Conservation (phyloP, 2,888 invertebrate species). For the Amaurobius ferox region DNA sequence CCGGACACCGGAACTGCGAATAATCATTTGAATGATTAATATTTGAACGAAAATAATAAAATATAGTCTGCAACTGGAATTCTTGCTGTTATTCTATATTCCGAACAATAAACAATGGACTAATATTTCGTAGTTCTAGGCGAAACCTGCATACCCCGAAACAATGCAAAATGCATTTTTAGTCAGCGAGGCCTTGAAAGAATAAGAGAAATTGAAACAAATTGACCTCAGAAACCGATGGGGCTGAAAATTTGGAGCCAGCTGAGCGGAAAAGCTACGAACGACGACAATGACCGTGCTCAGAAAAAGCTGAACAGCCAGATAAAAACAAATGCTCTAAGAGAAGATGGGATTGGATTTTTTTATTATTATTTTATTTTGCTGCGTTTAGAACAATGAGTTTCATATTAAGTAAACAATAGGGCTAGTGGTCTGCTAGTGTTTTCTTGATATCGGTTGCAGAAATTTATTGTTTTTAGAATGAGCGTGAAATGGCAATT, state of each 20-base stretch:
- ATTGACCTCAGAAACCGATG: constrained; percentile 61
- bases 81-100: too few relatives aligned
- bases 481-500: neutral
- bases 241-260: constrained; percentile 50
- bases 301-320: neutral
- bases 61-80: too few relatives aligned
- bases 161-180: constrained; percentile 16
- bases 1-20: too few relatives aligned
- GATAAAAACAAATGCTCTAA: neutral
- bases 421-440: neutral
- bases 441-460: neutral
- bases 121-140: neutral
- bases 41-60: too few relatives aligned
- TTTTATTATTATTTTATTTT: neutral
- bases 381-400: neutral
- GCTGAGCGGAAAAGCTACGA: constrained; percentile 50
- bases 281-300: constrained; percentile 61
- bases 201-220: constrained; percentile 27
- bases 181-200: constrained; percentile 8
- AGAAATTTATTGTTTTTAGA: neutral
- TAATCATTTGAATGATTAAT: too few relatives aligned
- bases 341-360: neutral
- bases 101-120: too few relatives aligned
- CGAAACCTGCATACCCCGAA: neutral
- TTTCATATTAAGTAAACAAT: neutral